These are phyloP conservation scores for Leptatherina wallacei DNA, from an alignment of 2,797 vertebrate genomes.

Conservation along the genomic window DNA sequence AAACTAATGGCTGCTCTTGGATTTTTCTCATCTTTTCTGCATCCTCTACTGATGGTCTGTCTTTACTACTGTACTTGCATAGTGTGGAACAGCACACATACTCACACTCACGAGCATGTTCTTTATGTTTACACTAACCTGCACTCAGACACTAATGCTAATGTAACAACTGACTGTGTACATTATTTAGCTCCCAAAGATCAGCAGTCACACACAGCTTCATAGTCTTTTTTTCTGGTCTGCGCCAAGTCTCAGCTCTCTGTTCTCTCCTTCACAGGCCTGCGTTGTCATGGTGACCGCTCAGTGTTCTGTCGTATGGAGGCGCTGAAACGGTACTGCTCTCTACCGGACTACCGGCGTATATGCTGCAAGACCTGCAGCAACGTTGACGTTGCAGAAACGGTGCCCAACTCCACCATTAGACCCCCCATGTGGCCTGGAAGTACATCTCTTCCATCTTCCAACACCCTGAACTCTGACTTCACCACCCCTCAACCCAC, in stretches of 20 bases:
- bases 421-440: slow-evolving; percentile 33
- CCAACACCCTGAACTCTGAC: slow-evolving; percentile 15
- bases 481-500: slow-evolving; percentile 42
- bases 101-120: slow-evolving; percentile 28
- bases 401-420: slow-evolving; percentile 15
- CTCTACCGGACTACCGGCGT: slow-evolving; percentile 88
- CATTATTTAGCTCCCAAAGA: slow-evolving; percentile 17
- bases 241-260: slow-evolving; percentile 67
- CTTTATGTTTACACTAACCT: slow-evolving; percentile 19
- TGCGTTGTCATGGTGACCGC: slow-evolving; percentile 92
- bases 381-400: slow-evolving; percentile 61
- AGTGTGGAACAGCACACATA: slow-evolving; percentile 43
- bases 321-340: slow-evolving; percentile 90
- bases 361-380: slow-evolving; percentile 95
- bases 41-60: slow-evolving; percentile 70
- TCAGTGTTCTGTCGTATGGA: slow-evolving; percentile 95
- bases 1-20: slow-evolving; percentile 59
- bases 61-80: slow-evolving; percentile 64
- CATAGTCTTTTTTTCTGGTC: slow-evolving; percentile 25
- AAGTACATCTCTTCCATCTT: slow-evolving; percentile 31
- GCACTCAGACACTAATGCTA: slow-evolving; percentile 11
- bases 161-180: slow-evolving; percentile 9
- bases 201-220: slow-evolving; percentile 28
- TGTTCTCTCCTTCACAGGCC: slow-evolving; percentile 89
- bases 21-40: slow-evolving; percentile 59